Conservation (phyloP, 2,113 vertebrate genomes). For the Notiomystis cincta region DNA sequence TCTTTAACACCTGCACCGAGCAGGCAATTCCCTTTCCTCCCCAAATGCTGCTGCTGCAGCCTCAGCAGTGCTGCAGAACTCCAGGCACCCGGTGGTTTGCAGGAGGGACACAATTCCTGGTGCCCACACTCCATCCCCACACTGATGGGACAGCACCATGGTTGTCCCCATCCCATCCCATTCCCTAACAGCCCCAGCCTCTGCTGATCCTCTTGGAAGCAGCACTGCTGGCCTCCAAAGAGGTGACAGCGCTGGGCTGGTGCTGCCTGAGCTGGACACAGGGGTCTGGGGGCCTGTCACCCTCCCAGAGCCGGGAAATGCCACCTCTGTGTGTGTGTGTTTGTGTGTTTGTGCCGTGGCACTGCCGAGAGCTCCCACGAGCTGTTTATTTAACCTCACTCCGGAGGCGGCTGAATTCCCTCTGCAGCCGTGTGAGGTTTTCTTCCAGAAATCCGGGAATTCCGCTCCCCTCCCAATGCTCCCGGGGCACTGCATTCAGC, state of each 20-base stretch:
- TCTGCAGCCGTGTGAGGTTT: not conserved
- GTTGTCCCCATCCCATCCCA: no score
- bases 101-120: fast-evolving
- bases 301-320: not conserved
- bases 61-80: fast-evolving
- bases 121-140: fast-evolving
- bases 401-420: conserved; percentile 36
- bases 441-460: conserved; percentile 28
- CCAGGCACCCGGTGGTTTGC: not conserved
- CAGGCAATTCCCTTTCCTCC: not conserved
- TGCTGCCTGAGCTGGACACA: not conserved
- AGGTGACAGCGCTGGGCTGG: not conserved
- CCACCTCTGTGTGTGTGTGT: not conserved
- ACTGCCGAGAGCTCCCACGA: not conserved
- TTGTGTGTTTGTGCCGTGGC: not conserved
- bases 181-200: not conserved
- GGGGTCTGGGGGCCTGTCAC: not conserved
- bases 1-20: fast-evolving
- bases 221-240: not conserved
- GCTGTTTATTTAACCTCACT: conserved; percentile 62
- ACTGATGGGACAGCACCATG: fast-evolving
- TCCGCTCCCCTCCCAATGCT: not conserved
- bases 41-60: not conserved
- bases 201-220: not conserved
- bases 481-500: not conserved